These are phyloP conservation scores for Montipora efflorescens DNA, from an alignment of 64 coral and sea anemone species.

Conservation along the genomic window DNA sequence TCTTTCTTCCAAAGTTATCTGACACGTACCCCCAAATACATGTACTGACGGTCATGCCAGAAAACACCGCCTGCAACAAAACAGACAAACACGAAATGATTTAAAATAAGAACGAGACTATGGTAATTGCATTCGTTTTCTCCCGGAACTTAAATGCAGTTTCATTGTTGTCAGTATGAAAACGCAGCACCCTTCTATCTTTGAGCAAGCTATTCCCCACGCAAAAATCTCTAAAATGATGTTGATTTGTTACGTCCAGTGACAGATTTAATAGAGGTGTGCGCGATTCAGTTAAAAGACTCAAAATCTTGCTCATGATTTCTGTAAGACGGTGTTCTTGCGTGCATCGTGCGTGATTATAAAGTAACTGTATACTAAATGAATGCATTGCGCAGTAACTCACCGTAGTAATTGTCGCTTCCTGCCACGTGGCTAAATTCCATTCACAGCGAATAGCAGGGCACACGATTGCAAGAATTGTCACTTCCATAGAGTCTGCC, in stretches of 20 bases:
- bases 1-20: constrained; percentile 92
- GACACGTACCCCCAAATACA: constrained; percentile 93
- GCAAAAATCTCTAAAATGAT: too few species aligned
- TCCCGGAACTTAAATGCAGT: background rate
- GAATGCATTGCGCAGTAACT: background rate
- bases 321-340: too few species aligned
- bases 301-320: too few species aligned
- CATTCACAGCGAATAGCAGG: constrained; percentile 94
- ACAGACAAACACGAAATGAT: background rate
- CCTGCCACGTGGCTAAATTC: constrained; percentile 86
- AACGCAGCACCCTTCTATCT: too few species aligned
- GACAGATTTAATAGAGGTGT: too few species aligned
- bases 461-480: constrained; percentile 85
- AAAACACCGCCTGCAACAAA: constrained; percentile 81
- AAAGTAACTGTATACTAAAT: too few species aligned
- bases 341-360: too few species aligned
- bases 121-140: background rate
- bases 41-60: constrained; percentile 93
- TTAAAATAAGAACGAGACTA: background rate
- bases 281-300: too few species aligned
- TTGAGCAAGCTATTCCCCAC: too few species aligned
- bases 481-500: constrained; percentile 96
- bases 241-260: too few species aligned
- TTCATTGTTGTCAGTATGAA: too few species aligned
- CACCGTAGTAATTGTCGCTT: constrained; percentile 94